Conservation (phyloP, 2,113 vertebrate genomes). For the Leucoraja erinaceus region DNA sequence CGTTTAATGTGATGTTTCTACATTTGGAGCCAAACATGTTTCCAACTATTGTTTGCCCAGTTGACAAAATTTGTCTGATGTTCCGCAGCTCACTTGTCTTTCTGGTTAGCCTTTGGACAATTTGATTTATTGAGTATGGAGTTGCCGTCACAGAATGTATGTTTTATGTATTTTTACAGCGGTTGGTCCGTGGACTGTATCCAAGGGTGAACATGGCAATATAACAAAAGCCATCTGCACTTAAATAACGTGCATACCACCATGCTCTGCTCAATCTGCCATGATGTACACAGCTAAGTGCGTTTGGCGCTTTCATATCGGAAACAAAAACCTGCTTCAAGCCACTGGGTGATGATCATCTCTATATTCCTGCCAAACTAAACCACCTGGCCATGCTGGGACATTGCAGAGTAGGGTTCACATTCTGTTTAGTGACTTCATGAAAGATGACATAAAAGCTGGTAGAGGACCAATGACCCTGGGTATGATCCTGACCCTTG, state of each 20-base stretch:
- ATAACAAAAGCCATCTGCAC: neutral
- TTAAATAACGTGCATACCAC: neutral
- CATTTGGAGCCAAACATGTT: neutral
- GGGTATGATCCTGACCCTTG: too few species aligned
- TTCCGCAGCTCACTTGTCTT: neutral
- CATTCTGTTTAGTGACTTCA: neutral
- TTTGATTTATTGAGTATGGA: neutral
- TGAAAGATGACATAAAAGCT: too few species aligned
- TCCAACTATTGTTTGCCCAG: neutral
- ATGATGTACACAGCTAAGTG: neutral
- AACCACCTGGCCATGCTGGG: neutral
- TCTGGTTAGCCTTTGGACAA: neutral
- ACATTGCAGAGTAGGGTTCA: neutral
- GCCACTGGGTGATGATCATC: neutral
- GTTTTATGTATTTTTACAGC: neutral
- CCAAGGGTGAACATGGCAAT: neutral
- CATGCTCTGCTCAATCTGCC: neutral
- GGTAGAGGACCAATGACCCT: too few species aligned
- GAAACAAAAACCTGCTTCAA: neutral
- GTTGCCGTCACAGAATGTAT: neutral
- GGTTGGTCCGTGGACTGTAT: neutral
- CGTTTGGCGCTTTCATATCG: neutral
- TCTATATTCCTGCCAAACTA: neutral
- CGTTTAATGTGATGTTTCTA: neutral
- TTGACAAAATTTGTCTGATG: neutral